Evolutionary conservation across 1,140 invertebrate genomes (phyloP).

Genomic region (Pomacea maculata): DNA sequence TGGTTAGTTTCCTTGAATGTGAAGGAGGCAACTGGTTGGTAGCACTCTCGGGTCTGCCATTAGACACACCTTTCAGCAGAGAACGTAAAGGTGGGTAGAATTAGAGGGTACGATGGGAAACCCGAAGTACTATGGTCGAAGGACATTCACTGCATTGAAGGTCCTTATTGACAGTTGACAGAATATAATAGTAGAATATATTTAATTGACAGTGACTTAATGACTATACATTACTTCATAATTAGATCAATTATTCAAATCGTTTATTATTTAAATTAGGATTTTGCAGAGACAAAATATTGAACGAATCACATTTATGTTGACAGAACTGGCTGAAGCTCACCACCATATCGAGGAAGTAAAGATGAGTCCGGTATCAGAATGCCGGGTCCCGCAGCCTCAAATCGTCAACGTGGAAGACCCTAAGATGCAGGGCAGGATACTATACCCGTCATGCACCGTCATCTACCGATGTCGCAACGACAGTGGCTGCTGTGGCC

Average conservation of each 20-base stretch:
- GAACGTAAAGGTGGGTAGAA: too few relatives aligned
- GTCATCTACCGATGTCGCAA: conserved; percentile 35
- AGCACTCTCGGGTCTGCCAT: too few relatives aligned
- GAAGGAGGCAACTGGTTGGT: too few relatives aligned
- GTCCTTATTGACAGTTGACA: too few relatives aligned
- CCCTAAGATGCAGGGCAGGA: conserved; percentile 16
- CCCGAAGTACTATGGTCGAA: too few relatives aligned
- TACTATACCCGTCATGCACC: conserved; percentile 32
- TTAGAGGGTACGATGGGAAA: too few relatives aligned
- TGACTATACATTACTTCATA: background rate
- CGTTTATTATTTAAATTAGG: too few relatives aligned
- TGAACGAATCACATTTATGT: background rate
- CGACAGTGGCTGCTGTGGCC: conserved; percentile 33
- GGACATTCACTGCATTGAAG: too few relatives aligned
- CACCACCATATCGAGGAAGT: conserved; percentile 29
- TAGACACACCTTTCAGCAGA: too few relatives aligned
- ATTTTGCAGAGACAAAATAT: too few relatives aligned
- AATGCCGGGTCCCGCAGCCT: conserved; percentile 30
- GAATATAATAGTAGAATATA: too few relatives aligned
- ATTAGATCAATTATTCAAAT: background rate
- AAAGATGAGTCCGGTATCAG: conserved; percentile 11
- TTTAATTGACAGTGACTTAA: background rate
- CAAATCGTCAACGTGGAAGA: conserved; percentile 32
- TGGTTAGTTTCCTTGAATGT: too few relatives aligned
- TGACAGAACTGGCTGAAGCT: conserved; percentile 28